phyloP scores from a whole-genome alignment of 2,113 vertebrate genomes.

The Tragelaphus buxtoni region DNA sequence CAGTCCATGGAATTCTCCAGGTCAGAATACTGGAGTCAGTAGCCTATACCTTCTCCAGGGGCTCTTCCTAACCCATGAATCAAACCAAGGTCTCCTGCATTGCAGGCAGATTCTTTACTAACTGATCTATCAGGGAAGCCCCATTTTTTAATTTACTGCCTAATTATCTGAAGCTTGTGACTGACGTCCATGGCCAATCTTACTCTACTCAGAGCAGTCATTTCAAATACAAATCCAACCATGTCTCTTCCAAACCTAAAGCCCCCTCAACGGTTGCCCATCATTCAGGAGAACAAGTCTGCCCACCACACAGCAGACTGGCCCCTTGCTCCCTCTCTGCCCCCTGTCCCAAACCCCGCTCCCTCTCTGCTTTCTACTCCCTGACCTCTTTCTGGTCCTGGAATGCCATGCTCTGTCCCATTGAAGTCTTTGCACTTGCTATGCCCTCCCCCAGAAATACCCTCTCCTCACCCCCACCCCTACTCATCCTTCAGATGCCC shows the following conservation, averaged over 20 bases:
- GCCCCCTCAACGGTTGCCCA: not conserved
- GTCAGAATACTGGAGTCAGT: not conserved
- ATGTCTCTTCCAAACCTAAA: not conserved
- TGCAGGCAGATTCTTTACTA: not conserved
- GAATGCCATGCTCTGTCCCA: not conserved
- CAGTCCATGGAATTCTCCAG: not conserved
- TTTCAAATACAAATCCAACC: not conserved
- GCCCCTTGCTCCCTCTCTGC: not conserved
- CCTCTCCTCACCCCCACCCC: not conserved
- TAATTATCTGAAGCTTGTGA: not conserved
- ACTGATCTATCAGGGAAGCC: not conserved
- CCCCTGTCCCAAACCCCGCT: not conserved
- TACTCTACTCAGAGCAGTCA: not conserved
- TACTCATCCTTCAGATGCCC: not conserved
- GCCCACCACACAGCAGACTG: rapidly evolving
- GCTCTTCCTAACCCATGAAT: not conserved
- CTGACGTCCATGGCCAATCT: rapidly evolving
- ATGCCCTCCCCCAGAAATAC: not conserved
- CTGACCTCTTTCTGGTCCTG: too few species aligned
- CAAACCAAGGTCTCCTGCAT: not conserved
- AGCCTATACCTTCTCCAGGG: not conserved
- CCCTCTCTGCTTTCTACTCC: not conserved
- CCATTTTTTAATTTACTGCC: not conserved
- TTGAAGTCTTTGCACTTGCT: not conserved
- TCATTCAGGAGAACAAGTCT: not conserved